These are phyloP conservation scores for Ferdinandea cuprea DNA, from an alignment of 2,888 invertebrate genomes.

Conservation along the genomic window DNA sequence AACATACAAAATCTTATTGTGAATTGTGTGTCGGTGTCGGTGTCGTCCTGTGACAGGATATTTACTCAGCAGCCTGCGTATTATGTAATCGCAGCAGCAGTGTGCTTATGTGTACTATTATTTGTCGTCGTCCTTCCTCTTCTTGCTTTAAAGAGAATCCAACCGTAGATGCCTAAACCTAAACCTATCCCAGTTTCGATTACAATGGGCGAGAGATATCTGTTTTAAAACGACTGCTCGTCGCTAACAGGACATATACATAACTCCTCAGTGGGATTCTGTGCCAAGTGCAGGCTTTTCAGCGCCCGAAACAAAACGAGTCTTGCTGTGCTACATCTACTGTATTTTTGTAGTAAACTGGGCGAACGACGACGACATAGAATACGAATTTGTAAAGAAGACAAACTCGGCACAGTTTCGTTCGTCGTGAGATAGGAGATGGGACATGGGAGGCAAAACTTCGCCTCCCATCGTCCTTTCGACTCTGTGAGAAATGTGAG, in stretches of 20 bases:
- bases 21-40: slow-evolving; percentile 64
- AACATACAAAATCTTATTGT: slow-evolving; percentile 45
- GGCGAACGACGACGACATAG: too few species aligned
- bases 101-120: slow-evolving; percentile 7
- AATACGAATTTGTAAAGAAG: slow-evolving; percentile 47
- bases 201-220: slow-evolving; percentile 60
- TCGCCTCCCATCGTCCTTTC: background rate
- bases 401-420: slow-evolving; percentile 65
- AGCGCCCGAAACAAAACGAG: slow-evolving; percentile 11
- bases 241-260: slow-evolving; percentile 35
- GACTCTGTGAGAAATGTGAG: background rate
- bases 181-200: too few species aligned
- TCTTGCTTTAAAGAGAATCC: slow-evolving; percentile 26
- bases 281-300: slow-evolving; percentile 72
- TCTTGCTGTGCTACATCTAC: slow-evolving; percentile 46
- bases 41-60: slow-evolving; percentile 67
- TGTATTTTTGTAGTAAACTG: background rate
- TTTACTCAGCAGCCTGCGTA: slow-evolving; percentile 59
- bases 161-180: slow-evolving; percentile 24
- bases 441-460: slow-evolving; percentile 5
- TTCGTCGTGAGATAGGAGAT: too few species aligned
- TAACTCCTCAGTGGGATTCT: slow-evolving; percentile 56
- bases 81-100: slow-evolving; percentile 54
- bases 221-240: slow-evolving; percentile 47
- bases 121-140: background rate